These are phyloP conservation scores for Botia kubotai DNA, from an alignment of 2,797 vertebrate species.

Conservation along the genomic window DNA sequence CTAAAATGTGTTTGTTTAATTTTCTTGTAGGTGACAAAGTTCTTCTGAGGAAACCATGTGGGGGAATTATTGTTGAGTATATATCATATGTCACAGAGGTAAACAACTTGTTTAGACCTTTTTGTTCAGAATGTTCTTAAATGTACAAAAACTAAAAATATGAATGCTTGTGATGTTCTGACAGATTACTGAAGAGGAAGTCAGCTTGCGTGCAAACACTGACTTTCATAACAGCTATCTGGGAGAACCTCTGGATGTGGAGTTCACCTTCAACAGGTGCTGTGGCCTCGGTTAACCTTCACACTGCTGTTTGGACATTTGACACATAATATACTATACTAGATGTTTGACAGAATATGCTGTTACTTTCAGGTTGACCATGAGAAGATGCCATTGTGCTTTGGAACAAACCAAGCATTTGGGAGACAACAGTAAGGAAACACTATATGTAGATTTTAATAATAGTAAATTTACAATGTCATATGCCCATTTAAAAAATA, in stretches of 20 bases:
- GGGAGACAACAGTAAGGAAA: slow-evolving; percentile 80
- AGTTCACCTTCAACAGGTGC: slow-evolving; percentile 90
- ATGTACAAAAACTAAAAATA: background rate
- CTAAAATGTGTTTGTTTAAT: background rate
- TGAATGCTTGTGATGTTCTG: no score
- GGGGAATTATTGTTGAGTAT: slow-evolving; percentile 78
- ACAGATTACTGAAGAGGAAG: slow-evolving; percentile 85
- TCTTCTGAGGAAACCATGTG: slow-evolving; percentile 81
- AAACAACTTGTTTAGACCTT: slow-evolving; percentile 30
- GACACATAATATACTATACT: background rate
- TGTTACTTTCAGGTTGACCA: slow-evolving; percentile 78
- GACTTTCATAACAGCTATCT: slow-evolving; percentile 85
- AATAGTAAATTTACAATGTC: background rate
- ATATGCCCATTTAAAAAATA: background rate
- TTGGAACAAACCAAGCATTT: slow-evolving; percentile 83
- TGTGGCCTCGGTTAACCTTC: background rate
- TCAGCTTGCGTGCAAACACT: slow-evolving; percentile 84
- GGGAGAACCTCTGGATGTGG: slow-evolving; percentile 90
- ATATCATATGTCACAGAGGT: slow-evolving; percentile 85
- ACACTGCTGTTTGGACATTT: background rate
- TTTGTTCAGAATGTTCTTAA: background rate
- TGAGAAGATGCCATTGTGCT: slow-evolving; percentile 89
- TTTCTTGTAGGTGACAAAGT: slow-evolving; percentile 84
- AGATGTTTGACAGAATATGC: background rate
- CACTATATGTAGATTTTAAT: background rate